Percentiles rank a stretch among this genome's conserved stretches.
These are phyloP conservation scores for Ectobius pallidus DNA, from an alignment of 2,888 invertebrate species.

Conservation along the genomic window DNA sequence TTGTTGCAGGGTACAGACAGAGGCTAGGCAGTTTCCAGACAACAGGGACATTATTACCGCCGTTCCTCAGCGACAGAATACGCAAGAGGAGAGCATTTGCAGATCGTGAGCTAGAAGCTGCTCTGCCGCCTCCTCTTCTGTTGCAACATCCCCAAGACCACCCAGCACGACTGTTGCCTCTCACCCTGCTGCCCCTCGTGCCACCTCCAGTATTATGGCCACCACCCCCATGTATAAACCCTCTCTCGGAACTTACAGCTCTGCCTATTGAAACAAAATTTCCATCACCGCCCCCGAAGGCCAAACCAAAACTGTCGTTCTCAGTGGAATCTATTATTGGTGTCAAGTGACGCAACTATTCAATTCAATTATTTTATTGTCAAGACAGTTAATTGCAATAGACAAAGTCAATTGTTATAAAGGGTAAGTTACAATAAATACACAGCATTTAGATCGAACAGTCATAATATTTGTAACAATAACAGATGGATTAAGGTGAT, in stretches of 20 bases:
- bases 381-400: too few relatives aligned
- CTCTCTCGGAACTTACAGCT: conserved; percentile 10
- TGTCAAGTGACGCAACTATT: conserved; percentile 54
- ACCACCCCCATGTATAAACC: conserved; percentile 35
- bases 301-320: conserved; percentile 59
- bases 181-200: conserved; percentile 14
- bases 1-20: conserved; percentile 49
- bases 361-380: too few relatives aligned
- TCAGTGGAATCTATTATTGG: conserved; percentile 76
- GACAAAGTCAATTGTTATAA: too few relatives aligned
- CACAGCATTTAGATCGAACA: too few relatives aligned
- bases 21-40: conserved; percentile 44
- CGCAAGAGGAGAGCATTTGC: conserved; percentile 60
- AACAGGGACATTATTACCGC: conserved; percentile 36
- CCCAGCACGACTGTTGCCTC: background rate
- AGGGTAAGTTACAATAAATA: too few relatives aligned
- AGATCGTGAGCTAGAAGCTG: conserved; percentile 56
- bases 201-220: conserved; percentile 49
- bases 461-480: too few relatives aligned
- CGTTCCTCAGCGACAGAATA: conserved; percentile 60
- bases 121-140: conserved; percentile 41
- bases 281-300: background rate
- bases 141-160: background rate
- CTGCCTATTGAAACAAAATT: conserved; percentile 42
- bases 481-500: too few relatives aligned